Evolutionary conservation across 2,113 vertebrate species (phyloP).

Genomic region (Dissostichus mawsoni): DNA sequence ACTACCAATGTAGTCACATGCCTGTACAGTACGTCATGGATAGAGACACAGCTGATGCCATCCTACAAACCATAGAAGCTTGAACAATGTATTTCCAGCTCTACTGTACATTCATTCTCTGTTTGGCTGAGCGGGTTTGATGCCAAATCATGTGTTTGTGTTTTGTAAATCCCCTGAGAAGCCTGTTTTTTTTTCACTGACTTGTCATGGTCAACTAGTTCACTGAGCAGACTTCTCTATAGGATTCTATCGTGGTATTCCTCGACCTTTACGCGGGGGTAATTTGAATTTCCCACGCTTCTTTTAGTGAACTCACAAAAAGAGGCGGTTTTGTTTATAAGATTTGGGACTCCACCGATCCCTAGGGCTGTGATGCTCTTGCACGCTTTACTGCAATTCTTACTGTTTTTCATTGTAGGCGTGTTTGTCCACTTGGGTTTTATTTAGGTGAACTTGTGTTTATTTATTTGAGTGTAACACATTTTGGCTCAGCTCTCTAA

Average conservation of each 20-base stretch:
- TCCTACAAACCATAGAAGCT: conserved; percentile 3
- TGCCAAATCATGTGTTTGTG: conserved; percentile 66
- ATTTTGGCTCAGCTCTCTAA: not conserved
- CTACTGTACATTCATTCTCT: conserved; percentile 14
- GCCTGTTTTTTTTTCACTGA: conserved; percentile 27
- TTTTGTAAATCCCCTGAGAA: conserved; percentile 60
- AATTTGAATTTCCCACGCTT: conserved; percentile 53
- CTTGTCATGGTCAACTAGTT: conserved; percentile 48
- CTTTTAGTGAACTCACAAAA: conserved; percentile 40
- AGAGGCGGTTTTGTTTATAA: conserved; percentile 45
- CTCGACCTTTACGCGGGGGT: conserved; percentile 37
- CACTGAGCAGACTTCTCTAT: conserved; percentile 42
- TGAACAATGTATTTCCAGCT: conserved; percentile 8
- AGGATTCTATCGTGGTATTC: conserved; percentile 23
- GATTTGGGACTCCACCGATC: conserved; percentile 37
- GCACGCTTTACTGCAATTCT: conserved; percentile 9
- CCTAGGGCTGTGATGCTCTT: conserved; percentile 17
- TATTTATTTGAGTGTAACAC: not conserved
- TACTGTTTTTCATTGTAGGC: conserved; percentile 10
- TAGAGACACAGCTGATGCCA: conserved; percentile 3
- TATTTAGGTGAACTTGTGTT: not conserved
- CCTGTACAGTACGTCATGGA: not conserved
- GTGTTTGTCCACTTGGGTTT: conserved; percentile 11
- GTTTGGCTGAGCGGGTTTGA: conserved; percentile 29
- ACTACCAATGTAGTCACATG: not conserved